Evolutionary conservation across 1,140 invertebrate genomes (phyloP), one percentile per base, ranked within the genome.

Genomic region (Diabrotica virgifera): DNA sequence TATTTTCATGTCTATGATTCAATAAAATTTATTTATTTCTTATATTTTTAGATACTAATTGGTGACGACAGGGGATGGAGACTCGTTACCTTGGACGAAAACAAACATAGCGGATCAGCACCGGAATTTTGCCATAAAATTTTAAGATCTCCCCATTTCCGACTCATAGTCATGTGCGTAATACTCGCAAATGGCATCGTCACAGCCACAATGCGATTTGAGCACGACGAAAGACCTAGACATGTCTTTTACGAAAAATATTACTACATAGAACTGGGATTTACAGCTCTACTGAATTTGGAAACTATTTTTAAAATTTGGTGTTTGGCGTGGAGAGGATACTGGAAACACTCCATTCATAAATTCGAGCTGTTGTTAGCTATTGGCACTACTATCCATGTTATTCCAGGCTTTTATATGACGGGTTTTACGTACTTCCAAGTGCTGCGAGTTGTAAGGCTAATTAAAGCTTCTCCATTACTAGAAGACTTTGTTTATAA

Each of bases 401-500:
- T 98, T 59, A 90, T 99, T 66, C 96, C 95, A 9, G 83, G 68
- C 35, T 88, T 95, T 52, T 99, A 99, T 81, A 85, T 98, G 74
- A 94, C 94, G 13, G 89, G 87, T 54, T 89, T 99, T 69, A 98
- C 96, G 0, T 99, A 96, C 81, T 99, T 99, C 80, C 77, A 95
- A 92, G 96, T 99, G 46, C 82, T 99, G 37, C 84, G 98, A 52
- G 90, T 99, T 52, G 94, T 98, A 6, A 84, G 98, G 57, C 82
- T 99, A 0, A 98, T 99, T 14, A 99, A 99, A 84, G 97, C 97
- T 0, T 99, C 96, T 0, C 98, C 98, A 11, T 90, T 99, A 85
- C 81, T 99, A 54, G 98, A 99, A 82, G 97, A 99, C 70, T 99
- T 99, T 81, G 97, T 99, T 5, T 99, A 98, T 78, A 99, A 99